phyloP scores from a whole-genome alignment of 2,797 vertebrate genomes.

The Myotis myotis region DNA sequence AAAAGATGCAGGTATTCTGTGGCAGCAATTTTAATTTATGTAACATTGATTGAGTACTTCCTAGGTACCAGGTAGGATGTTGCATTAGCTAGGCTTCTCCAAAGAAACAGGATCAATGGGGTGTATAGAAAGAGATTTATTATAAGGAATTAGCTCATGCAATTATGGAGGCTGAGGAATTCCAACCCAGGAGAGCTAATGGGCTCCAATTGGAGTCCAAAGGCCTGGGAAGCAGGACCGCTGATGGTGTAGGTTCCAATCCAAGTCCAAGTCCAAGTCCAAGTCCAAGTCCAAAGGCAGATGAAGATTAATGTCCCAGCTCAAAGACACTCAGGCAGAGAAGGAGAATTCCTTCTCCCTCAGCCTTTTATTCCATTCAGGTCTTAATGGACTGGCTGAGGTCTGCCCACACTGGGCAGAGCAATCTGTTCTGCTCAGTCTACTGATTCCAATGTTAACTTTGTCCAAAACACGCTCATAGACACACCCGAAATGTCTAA shows the following conservation, averaged over 20 bases:
- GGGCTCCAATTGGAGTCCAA: not conserved
- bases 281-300: not conserved
- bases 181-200: not conserved
- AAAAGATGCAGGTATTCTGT: not conserved
- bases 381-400: not conserved
- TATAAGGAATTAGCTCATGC: not conserved
- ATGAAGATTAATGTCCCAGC: not conserved
- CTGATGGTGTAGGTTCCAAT: not conserved
- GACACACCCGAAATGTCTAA: not conserved
- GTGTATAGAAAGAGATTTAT: not conserved
- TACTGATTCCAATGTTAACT: not conserved
- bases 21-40: not conserved
- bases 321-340: not conserved
- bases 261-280: too few species aligned
- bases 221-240: not conserved
- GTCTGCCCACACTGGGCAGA: not conserved
- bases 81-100: not conserved
- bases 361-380: not conserved
- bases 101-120: not conserved
- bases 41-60: not conserved
- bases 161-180: not conserved
- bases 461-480: not conserved
- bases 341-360: not conserved
- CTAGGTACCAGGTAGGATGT: not conserved
- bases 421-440: not conserved